Evolutionary conservation across 2,797 vertebrate genomes (phyloP).

Genomic region (Loris lydekkerianus): DNA sequence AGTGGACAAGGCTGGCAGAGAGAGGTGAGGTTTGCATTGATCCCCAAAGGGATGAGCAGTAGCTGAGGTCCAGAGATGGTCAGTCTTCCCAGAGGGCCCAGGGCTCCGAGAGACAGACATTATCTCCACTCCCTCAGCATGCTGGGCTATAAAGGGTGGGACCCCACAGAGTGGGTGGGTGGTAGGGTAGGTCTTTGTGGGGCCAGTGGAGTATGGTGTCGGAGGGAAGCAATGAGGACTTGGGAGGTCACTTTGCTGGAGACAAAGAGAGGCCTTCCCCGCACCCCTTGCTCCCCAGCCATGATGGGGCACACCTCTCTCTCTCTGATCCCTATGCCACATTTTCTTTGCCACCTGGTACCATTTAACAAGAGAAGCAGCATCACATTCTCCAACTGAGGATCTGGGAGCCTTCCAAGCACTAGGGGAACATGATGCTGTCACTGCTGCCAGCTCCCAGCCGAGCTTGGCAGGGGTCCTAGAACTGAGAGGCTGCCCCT

Average conservation of each 20-base stretch:
- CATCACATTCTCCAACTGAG: neutral
- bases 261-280: neutral
- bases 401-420: conserved; percentile 67
- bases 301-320: neutral
- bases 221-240: accelerated
- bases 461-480: neutral
- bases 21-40: too few relatives aligned
- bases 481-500: neutral
- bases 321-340: neutral
- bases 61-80: neutral
- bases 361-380: conserved; percentile 74
- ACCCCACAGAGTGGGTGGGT: neutral
- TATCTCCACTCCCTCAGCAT: neutral
- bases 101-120: neutral
- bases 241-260: neutral
- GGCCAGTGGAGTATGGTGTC: neutral
- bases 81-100: neutral
- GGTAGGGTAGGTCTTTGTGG: neutral
- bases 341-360: conserved; percentile 75
- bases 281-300: neutral
- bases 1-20: neutral
- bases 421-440: neutral
- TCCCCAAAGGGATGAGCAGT: neutral
- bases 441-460: conserved; percentile 33
- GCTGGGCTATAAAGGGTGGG: neutral